These are phyloP conservation scores for Charaxes varanes DNA, from an alignment of 1,140 invertebrate species.

Conservation along the genomic window DNA sequence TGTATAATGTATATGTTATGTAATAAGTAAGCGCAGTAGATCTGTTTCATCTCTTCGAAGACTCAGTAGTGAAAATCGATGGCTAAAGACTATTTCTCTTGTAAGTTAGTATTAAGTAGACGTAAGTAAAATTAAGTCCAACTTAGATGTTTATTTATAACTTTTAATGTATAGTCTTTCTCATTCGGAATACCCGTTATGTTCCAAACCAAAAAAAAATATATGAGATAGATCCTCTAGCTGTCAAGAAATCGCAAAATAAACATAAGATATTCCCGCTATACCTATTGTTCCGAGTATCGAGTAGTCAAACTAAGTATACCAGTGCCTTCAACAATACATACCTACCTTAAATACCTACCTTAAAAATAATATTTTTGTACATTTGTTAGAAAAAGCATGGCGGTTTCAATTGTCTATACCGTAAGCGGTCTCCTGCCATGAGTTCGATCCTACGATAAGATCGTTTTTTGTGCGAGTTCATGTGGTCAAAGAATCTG, in stretches of 20 bases:
- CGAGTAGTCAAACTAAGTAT: slow-evolving; percentile 47
- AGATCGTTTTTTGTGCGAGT: slow-evolving; percentile 19
- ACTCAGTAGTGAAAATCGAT: slow-evolving; percentile 64
- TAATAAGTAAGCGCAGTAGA: slow-evolving; percentile 62
- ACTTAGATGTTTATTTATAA: slow-evolving; percentile 69
- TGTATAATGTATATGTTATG: slow-evolving; percentile 58
- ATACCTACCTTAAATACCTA: slow-evolving; percentile 66
- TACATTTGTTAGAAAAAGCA: slow-evolving; percentile 55
- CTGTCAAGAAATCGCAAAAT: slow-evolving; percentile 52
- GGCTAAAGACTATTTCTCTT: slow-evolving; percentile 67
- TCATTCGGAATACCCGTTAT: slow-evolving; percentile 59
- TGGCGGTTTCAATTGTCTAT: slow-evolving; percentile 39
- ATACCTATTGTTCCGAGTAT: slow-evolving; percentile 36
- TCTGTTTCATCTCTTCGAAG: slow-evolving; percentile 74
- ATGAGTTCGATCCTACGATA: slow-evolving; percentile 28
- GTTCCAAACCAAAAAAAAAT: slow-evolving; percentile 66
- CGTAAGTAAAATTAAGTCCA: slow-evolving; percentile 62
- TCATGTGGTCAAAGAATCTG: slow-evolving; percentile 12
- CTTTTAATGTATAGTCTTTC: slow-evolving; percentile 57
- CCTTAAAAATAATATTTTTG: slow-evolving; percentile 65
- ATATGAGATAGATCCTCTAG: slow-evolving; percentile 44
- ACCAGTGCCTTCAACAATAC: slow-evolving; percentile 72
- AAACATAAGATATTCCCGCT: slow-evolving; percentile 30
- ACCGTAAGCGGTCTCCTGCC: slow-evolving; percentile 23
- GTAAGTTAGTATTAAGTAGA: slow-evolving; percentile 58